Percentiles rank a stretch among this genome's conserved stretches.
Evolutionary conservation across 2,113 vertebrate species (phyloP).

Genomic region (Poeciliopsis turrubarensis): DNA sequence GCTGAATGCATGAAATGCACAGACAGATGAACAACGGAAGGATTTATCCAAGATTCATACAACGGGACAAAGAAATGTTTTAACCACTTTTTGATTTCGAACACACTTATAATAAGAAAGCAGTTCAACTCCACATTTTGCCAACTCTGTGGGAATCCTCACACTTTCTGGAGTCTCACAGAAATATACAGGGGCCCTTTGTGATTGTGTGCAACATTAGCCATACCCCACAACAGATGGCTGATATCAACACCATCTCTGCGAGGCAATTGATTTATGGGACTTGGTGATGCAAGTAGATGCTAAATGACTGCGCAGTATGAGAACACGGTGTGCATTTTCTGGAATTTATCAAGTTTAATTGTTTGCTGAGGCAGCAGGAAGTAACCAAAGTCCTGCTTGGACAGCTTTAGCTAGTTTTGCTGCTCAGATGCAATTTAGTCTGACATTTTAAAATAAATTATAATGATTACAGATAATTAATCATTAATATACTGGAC

Average conservation of each 20-base stretch:
- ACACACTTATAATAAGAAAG: not conserved
- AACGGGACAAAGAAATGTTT: not conserved
- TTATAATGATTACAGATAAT: not conserved
- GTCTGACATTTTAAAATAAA: not conserved
- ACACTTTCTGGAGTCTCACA: not conserved
- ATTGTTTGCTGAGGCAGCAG: not conserved
- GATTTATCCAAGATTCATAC: not conserved
- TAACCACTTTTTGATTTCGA: not conserved
- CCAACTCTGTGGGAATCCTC: not conserved
- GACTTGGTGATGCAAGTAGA: conserved; percentile 25
- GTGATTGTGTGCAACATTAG: conserved; percentile 12
- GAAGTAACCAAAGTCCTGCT: not conserved
- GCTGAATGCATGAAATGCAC: not conserved
- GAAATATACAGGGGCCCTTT: no score
- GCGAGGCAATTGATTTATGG: conserved; percentile 56
- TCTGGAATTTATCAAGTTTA: not conserved
- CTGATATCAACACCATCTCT: conserved; percentile 49
- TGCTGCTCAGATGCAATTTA: not conserved
- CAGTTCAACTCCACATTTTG: not conserved
- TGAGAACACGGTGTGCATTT: conserved; percentile 4
- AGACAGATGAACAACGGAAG: not conserved
- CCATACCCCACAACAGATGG: conserved; percentile 61
- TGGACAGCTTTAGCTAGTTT: not conserved
- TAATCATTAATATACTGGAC: not conserved
- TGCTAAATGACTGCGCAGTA: conserved; percentile 27